Percentiles rank a stretch among this genome's conserved stretches.
These are phyloP conservation scores for Tetrao urogallus DNA, from an alignment of 2,113 vertebrate species.

Conservation along the genomic window DNA sequence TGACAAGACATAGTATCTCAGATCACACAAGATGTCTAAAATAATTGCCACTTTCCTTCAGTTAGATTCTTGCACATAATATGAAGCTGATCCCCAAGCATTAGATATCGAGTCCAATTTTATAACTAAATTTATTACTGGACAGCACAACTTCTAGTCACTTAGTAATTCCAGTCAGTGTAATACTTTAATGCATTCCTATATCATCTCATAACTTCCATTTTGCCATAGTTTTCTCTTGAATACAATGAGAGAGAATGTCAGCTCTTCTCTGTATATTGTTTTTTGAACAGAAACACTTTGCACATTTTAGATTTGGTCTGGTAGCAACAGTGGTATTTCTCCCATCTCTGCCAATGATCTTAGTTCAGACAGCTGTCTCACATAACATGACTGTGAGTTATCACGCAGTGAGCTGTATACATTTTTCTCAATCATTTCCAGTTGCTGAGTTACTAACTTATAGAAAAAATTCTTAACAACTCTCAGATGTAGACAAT, in stretches of 20 bases:
- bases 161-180: not conserved
- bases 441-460: not conserved
- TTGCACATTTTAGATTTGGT: not conserved
- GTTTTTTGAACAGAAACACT: not conserved
- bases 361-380: not conserved
- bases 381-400: fast-evolving
- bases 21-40: not conserved
- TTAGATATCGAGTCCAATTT: not conserved
- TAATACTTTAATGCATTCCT: not conserved
- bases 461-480: not conserved
- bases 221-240: not conserved
- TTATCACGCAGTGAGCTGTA: not conserved
- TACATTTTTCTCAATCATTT: not conserved
- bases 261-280: not conserved
- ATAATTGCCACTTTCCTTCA: not conserved
- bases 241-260: not conserved
- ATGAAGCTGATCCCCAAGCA: not conserved
- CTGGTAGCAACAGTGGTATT: not conserved
- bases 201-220: not conserved
- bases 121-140: not conserved
- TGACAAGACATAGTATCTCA: not conserved
- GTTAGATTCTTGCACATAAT: not conserved
- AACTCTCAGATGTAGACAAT: not conserved
- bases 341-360: not conserved
- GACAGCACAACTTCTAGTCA: not conserved